Evolutionary conservation across 2,797 vertebrate genomes (phyloP).

Genomic region (Decapterus maruadsi): DNA sequence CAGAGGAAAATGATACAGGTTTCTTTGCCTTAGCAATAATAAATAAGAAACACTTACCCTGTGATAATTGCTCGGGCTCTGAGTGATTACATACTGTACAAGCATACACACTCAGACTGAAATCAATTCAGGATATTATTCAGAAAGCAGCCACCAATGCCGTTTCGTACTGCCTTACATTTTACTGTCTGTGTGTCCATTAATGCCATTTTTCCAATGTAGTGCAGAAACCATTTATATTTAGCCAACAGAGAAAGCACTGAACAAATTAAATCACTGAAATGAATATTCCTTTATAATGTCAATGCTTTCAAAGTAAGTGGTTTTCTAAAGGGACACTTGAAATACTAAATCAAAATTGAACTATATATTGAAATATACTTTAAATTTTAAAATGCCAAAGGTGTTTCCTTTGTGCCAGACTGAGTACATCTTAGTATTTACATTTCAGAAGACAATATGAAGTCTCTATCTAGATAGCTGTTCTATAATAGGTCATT

Average conservation of each 20-base stretch:
- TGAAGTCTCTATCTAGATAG: background rate
- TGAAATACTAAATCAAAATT: conserved; percentile 28
- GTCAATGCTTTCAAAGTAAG: conserved; percentile 55
- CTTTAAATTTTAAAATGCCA: conserved; percentile 1
- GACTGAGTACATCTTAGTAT: conserved; percentile 5
- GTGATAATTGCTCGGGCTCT: conserved; percentile 51
- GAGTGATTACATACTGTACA: conserved; percentile 51
- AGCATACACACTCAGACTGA: conserved; percentile 35
- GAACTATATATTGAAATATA: conserved; percentile 9
- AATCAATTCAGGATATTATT: conserved; percentile 58
- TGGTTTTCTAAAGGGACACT: conserved; percentile 34
- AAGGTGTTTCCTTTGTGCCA: background rate
- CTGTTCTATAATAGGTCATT: conserved; percentile 48
- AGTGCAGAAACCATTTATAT: conserved; percentile 43
- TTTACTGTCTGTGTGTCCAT: conserved; percentile 55
- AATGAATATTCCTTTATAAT: conserved; percentile 57
- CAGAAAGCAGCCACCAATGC: conserved; percentile 40
- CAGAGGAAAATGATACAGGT: conserved; percentile 19
- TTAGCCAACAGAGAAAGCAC: conserved; percentile 35
- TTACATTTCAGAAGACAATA: conserved; percentile 9
- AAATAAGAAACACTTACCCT: conserved; percentile 59
- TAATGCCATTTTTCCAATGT: conserved; percentile 45
- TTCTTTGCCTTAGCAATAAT: conserved; percentile 36
- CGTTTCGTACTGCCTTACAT: conserved; percentile 43
- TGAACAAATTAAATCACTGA: conserved; percentile 45